Percentiles rank a stretch among this genome's conserved stretches.
phyloP scores from a whole-genome alignment of 1,140 invertebrate genomes.

The Argopecten irradians region DNA sequence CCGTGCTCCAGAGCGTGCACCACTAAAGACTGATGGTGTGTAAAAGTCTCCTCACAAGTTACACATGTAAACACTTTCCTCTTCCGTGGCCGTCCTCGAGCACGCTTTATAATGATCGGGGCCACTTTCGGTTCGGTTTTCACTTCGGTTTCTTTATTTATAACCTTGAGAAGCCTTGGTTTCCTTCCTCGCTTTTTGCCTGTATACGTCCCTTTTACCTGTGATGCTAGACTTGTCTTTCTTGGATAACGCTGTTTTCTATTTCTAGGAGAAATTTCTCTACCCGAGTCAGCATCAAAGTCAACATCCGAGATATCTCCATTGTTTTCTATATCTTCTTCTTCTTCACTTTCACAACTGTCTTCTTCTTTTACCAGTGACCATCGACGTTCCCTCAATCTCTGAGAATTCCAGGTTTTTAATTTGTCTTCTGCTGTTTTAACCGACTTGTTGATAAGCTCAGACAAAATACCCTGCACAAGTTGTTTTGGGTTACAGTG shows the following conservation, averaged over 20 bases:
- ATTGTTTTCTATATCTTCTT: background rate
- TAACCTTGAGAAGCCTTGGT: background rate
- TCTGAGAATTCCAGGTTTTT: conserved; percentile 26
- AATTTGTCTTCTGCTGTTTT: conserved; percentile 32
- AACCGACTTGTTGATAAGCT: background rate
- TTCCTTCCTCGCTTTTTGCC: conserved; percentile 16
- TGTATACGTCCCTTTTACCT: background rate
- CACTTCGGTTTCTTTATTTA: background rate
- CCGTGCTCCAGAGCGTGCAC: conserved; percentile 30
- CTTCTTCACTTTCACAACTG: background rate
- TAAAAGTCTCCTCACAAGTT: conserved; percentile 26
- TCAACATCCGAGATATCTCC: conserved; percentile 22
- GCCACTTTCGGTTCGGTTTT: background rate
- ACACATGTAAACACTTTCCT: conserved; percentile 27
- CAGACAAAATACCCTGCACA: background rate
- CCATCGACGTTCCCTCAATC: conserved; percentile 29
- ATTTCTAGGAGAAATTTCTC: background rate
- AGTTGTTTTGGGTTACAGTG: background rate
- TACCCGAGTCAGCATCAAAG: conserved; percentile 27
- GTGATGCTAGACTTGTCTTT: background rate
- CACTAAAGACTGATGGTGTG: conserved; percentile 26
- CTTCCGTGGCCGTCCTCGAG: conserved; percentile 4
- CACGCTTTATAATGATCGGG: background rate
- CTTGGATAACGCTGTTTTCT: conserved; percentile 32
- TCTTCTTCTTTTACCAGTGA: conserved; percentile 21